Conservation (phyloP, 2,113 vertebrate species). For the Neomonachus schauinslandi region DNA sequence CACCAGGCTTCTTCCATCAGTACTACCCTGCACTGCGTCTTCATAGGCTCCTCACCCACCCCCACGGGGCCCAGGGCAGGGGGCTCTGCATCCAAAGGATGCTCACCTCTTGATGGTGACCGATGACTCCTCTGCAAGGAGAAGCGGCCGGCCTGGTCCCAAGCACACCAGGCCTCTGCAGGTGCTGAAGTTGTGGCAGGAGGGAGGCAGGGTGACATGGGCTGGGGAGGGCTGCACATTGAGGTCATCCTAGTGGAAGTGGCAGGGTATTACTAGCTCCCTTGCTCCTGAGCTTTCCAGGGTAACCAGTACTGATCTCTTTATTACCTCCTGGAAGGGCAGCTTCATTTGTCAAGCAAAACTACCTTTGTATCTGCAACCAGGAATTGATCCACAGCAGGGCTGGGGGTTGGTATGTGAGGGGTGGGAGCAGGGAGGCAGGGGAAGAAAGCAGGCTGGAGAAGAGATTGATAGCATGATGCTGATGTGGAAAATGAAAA, state of each 20-base stretch:
- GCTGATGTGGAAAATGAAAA: constrained; percentile 29
- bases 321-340: constrained; percentile 76
- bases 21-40: not conserved
- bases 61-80: not conserved
- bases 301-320: constrained; percentile 78
- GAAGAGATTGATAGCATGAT: not conserved
- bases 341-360: constrained; percentile 79
- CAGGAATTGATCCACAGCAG: constrained; percentile 22
- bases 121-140: not conserved
- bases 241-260: not conserved
- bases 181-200: not conserved
- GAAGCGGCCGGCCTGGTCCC: not conserved
- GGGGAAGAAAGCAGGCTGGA: not conserved
- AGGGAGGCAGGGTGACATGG: not conserved
- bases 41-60: not conserved
- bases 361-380: constrained; percentile 72
- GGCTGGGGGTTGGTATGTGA: not conserved
- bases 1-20: not conserved
- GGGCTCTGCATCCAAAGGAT: not conserved
- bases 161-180: not conserved
- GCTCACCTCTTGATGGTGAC: not conserved
- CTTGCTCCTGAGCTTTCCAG: not conserved
- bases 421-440: not conserved
- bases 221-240: fast-evolving
- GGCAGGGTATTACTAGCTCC: not conserved